A percentile compares a stretch with the other conserved stretches of the same genome.
Evolutionary conservation across 2,797 vertebrate species (phyloP).

Genomic region (Fringilla coelebs): DNA sequence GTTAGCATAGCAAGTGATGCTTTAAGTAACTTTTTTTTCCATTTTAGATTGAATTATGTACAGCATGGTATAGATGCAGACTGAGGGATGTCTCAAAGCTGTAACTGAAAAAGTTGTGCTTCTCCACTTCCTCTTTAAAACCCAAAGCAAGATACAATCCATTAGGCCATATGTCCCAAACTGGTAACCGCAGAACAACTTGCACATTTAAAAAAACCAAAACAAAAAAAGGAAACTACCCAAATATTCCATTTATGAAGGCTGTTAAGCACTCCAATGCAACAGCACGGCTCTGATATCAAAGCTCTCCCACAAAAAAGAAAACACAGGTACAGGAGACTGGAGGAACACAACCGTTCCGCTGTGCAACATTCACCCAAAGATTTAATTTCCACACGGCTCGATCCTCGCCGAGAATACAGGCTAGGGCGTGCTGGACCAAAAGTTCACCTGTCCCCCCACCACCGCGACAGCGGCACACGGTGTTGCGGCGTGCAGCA

Average conservation of each 20-base stretch:
- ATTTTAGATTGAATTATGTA: not conserved
- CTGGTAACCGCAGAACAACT: accelerated
- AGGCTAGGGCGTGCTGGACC: not conserved
- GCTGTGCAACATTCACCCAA: accelerated
- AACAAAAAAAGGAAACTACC: not conserved
- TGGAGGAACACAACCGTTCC: not conserved
- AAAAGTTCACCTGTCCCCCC: not conserved
- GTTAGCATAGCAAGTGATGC: not conserved
- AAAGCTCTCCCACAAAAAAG: no score
- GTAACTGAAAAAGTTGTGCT: not conserved
- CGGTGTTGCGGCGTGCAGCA: not conserved
- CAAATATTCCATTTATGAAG: not conserved
- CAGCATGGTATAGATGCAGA: not conserved
- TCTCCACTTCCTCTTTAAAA: not conserved
- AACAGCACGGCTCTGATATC: not conserved
- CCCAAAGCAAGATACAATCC: not conserved
- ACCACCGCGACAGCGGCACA: not conserved
- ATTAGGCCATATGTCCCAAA: accelerated
- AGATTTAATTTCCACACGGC: accelerated
- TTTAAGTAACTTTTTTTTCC: not conserved
- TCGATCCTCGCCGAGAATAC: not conserved
- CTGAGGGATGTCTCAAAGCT: not conserved
- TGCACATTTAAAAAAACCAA: not conserved
- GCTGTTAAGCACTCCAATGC: not conserved
- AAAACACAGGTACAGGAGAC: no score